Evolutionary conservation across 2,797 vertebrate species (phyloP).

Genomic region (Tympanoctomys barrerae): DNA sequence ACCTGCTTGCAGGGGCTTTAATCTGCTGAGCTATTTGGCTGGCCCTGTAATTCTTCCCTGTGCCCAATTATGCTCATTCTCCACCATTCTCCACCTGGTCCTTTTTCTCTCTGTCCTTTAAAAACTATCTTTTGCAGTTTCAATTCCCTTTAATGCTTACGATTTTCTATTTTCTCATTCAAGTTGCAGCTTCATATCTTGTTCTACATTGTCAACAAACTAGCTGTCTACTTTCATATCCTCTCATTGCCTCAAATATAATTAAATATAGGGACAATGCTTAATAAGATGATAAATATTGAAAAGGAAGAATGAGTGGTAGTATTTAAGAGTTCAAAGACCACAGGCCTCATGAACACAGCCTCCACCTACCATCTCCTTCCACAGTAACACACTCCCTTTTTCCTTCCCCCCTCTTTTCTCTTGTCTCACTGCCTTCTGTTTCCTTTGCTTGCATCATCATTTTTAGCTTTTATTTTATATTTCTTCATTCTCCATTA

Average conservation of each 20-base stretch:
- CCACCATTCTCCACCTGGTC: background rate
- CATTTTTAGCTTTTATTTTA: background rate
- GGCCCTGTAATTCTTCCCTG: background rate
- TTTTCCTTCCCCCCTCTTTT: background rate
- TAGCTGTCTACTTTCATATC: background rate
- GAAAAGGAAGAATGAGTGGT: constrained; percentile 14
- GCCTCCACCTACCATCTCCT: background rate
- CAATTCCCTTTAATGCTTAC: background rate
- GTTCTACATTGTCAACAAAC: background rate
- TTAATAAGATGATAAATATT: background rate
- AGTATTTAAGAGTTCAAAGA: background rate
- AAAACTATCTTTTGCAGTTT: background rate
- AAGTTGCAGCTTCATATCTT: background rate
- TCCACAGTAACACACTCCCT: background rate
- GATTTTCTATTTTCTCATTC: background rate
- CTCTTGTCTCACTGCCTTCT: background rate
- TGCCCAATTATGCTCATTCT: too few relatives aligned
- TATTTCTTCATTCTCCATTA: background rate
- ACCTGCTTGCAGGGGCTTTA: too few relatives aligned
- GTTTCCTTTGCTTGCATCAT: background rate
- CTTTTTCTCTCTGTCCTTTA: background rate
- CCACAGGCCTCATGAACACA: background rate
- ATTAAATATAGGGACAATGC: background rate
- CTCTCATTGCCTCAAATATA: background rate
- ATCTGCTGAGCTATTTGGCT: too few relatives aligned